Evolutionary conservation across 2,888 invertebrate species (phyloP).

Genomic region (Corbicula japonica): DNA sequence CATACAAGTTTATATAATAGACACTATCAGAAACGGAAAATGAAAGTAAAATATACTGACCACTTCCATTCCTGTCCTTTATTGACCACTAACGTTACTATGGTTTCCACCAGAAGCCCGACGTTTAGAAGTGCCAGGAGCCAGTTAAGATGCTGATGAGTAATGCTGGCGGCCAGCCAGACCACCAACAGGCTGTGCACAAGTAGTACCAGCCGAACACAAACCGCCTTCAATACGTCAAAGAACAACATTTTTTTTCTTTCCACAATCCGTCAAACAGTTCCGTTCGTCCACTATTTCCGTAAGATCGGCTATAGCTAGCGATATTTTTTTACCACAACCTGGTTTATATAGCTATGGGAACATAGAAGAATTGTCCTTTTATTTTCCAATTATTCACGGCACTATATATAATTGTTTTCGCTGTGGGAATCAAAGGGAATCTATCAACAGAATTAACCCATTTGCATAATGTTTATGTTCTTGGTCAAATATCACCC

Average conservation of each 20-base stretch:
- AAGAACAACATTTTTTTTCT: constrained; percentile 28
- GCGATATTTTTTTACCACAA: background rate
- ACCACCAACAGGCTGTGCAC: constrained; percentile 73
- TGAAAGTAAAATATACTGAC: constrained; percentile 55
- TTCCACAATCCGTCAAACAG: too few species aligned
- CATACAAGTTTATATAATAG: too few species aligned
- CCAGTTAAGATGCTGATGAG: constrained; percentile 64
- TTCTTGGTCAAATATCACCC: background rate
- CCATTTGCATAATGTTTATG: constrained; percentile 16
- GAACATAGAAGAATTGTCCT: background rate
- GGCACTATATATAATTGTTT: too few species aligned
- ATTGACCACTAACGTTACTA: constrained; percentile 68
- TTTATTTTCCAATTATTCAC: background rate
- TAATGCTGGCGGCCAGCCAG: constrained; percentile 71
- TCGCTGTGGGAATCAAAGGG: constrained; percentile 9
- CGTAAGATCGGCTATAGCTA: too few species aligned
- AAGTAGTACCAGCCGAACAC: constrained; percentile 70
- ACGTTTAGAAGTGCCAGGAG: constrained; percentile 64
- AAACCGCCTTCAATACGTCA: constrained; percentile 68
- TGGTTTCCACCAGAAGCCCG: constrained; percentile 69
- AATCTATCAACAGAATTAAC: background rate
- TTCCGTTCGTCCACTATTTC: too few species aligned
- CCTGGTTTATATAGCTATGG: background rate
- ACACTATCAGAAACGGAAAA: too few species aligned
- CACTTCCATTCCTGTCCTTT: constrained; percentile 79